A percentile compares a stretch with the other conserved stretches of the same genome.
Conservation (phyloP, 1,140 invertebrate genomes). For the Tetramorium alpestre region DNA sequence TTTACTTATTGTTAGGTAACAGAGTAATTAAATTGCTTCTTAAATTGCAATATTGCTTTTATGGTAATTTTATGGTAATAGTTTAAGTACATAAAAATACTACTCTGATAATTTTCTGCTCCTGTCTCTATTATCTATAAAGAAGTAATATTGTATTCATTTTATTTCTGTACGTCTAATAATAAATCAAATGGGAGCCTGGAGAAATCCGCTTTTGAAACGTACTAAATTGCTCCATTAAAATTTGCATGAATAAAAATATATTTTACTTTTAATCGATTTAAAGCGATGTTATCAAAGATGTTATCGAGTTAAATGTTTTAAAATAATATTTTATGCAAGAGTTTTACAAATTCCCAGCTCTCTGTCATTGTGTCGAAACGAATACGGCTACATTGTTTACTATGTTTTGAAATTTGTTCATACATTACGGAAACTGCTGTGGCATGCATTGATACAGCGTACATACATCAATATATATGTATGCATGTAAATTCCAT, state of each 20-base stretch:
- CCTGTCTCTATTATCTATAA: conserved; percentile 9
- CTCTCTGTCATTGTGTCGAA: background rate
- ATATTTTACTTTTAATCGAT: background rate
- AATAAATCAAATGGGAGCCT: conserved; percentile 4
- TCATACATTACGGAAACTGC: conserved; percentile 18
- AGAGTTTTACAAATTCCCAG: conserved; percentile 44
- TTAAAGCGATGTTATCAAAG: background rate
- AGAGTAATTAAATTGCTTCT: conserved; percentile 9
- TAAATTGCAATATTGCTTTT: background rate
- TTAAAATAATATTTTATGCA: background rate
- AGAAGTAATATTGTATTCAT: background rate
- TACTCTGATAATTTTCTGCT: conserved; percentile 25
- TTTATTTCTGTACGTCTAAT: background rate
- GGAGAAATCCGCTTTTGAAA: conserved; percentile 5
- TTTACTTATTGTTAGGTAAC: conserved; percentile 1
- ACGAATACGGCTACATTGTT: background rate
- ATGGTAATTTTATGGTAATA: background rate
- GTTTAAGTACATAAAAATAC: background rate
- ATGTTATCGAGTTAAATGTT: background rate
- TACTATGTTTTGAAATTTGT: conserved; percentile 25
- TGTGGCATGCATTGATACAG: conserved; percentile 55
- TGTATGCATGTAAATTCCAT: conserved; percentile 62
- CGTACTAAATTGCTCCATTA: background rate
- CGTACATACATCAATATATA: background rate
- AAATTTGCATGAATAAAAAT: conserved; percentile 5